Conservation (phyloP, 2,888 invertebrate species). For the Gymnosoma rotundatum region DNA sequence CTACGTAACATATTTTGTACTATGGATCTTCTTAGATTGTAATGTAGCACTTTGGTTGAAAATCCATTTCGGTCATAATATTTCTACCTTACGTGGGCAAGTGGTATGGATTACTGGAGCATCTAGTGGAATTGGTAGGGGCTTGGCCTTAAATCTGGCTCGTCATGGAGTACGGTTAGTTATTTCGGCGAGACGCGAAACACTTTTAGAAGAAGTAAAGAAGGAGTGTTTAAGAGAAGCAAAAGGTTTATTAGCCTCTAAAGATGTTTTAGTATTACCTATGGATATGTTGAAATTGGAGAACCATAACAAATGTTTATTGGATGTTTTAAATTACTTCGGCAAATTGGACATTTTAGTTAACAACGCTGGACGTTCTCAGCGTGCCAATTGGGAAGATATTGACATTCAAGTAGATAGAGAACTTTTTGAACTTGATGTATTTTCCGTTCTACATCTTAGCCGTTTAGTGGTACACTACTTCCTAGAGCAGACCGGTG, state of each 20-base stretch:
- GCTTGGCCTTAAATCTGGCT: constrained; percentile 87
- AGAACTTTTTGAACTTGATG: constrained; percentile 90
- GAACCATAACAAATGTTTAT: constrained; percentile 85
- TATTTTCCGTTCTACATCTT: constrained; percentile 88
- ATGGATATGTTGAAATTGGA: constrained; percentile 86
- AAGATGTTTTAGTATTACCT: constrained; percentile 87
- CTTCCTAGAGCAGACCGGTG: constrained; percentile 82
- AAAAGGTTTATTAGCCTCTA: constrained; percentile 82
- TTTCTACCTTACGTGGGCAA: constrained; percentile 85
- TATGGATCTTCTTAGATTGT: constrained; percentile 84
- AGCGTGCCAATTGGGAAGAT: constrained; percentile 88
- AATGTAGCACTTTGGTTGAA: constrained; percentile 85
- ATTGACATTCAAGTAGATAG: constrained; percentile 88
- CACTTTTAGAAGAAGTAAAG: constrained; percentile 87
- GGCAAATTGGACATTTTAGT: constrained; percentile 89
- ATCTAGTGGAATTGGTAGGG: constrained; percentile 92
- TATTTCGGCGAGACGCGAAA: constrained; percentile 86
- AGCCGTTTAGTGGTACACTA: constrained; percentile 87
- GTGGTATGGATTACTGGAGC: constrained; percentile 94
- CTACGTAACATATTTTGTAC: constrained; percentile 83
- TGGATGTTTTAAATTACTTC: constrained; percentile 86
- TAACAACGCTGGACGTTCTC: constrained; percentile 92
- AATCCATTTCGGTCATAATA: constrained; percentile 85
- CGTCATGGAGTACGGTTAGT: constrained; percentile 86
- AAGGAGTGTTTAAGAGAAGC: constrained; percentile 83